Percentiles rank a stretch among this genome's conserved stretches.
Conservation (phyloP, 2,888 invertebrate species). For the Sphaeridia pumilis region DNA sequence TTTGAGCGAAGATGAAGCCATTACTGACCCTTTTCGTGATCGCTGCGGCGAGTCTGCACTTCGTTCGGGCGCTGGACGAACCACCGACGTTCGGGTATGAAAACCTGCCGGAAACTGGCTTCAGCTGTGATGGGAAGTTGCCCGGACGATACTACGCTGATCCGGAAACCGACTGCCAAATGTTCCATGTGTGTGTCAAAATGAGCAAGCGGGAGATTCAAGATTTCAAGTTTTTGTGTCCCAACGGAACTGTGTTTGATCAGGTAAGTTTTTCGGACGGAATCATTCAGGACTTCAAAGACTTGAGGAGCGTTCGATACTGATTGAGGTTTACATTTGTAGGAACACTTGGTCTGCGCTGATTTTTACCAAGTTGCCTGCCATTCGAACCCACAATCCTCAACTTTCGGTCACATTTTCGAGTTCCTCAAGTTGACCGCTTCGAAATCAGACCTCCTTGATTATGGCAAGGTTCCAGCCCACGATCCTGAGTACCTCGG, state of each 20-base stretch:
- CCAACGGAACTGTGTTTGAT: slow-evolving; percentile 36
- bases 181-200: slow-evolving; percentile 34
- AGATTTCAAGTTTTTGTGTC: slow-evolving; percentile 33
- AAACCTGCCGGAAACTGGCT: slow-evolving; percentile 29
- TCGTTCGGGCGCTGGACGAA: slow-evolving; percentile 13
- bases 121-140: slow-evolving; percentile 30
- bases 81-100: slow-evolving; percentile 31
- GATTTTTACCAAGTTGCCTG: slow-evolving; percentile 35
- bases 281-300: not conserved
- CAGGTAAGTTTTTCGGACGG: slow-evolving; percentile 19
- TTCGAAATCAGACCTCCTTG: slow-evolving; percentile 15
- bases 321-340: not conserved
- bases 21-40: no score
- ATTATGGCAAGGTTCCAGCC: slow-evolving; percentile 23
- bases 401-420: slow-evolving; percentile 32
- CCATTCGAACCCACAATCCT: slow-evolving; percentile 24
- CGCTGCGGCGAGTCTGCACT: no score
- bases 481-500: slow-evolving; percentile 29
- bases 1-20: no score
- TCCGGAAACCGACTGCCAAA: slow-evolving; percentile 35
- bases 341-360: slow-evolving; percentile 35
- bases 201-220: slow-evolving; percentile 28
- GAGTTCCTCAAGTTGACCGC: slow-evolving; percentile 32
- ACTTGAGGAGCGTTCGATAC: no score
- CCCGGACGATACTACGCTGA: slow-evolving; percentile 34